Percentiles rank a stretch among this genome's conserved stretches.
phyloP scores from a whole-genome alignment of 2,888 invertebrate species.

The Theristus sp. region DNA sequence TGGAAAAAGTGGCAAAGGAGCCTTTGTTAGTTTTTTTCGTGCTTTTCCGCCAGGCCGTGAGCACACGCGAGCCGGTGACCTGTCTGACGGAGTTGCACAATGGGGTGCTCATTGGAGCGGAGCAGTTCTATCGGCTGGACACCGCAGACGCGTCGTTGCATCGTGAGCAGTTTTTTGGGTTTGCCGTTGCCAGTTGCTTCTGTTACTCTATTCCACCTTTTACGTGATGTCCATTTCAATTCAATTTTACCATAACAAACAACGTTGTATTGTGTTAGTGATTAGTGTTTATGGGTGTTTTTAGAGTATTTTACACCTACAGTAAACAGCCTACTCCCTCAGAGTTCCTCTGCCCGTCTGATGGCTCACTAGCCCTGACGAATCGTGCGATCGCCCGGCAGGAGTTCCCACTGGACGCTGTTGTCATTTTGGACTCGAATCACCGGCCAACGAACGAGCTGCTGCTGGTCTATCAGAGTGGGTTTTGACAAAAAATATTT shows the following conservation, averaged over 20 bases:
- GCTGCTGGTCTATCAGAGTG: slow-evolving; percentile 21
- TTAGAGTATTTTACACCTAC: too few relatives aligned
- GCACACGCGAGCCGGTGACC: slow-evolving; percentile 13
- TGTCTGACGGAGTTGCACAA: slow-evolving; percentile 12
- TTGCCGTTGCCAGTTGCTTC: not conserved
- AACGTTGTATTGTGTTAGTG: too few relatives aligned
- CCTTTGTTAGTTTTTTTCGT: too few relatives aligned
- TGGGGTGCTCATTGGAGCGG: slow-evolving; percentile 19
- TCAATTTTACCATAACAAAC: too few relatives aligned
- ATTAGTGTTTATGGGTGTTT: too few relatives aligned
- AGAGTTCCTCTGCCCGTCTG: not conserved
- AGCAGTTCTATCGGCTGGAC: slow-evolving; percentile 17
- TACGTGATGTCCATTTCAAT: not conserved
- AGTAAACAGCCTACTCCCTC: too few relatives aligned
- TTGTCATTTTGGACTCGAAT: slow-evolving; percentile 11
- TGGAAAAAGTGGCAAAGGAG: too few relatives aligned
- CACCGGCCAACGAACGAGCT: slow-evolving; percentile 11
- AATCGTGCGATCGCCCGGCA: slow-evolving; percentile 6
- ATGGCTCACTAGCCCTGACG: not conserved
- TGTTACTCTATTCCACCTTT: not conserved
- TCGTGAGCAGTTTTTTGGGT: not conserved
- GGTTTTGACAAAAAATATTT: slow-evolving; percentile 2
- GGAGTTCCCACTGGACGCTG: slow-evolving; percentile 18
- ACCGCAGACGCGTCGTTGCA: too few relatives aligned
- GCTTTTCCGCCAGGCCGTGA: slow-evolving; percentile 13